These are phyloP conservation scores for Poecile atricapillus DNA, from an alignment of 2,113 vertebrate genomes.

Conservation along the genomic window DNA sequence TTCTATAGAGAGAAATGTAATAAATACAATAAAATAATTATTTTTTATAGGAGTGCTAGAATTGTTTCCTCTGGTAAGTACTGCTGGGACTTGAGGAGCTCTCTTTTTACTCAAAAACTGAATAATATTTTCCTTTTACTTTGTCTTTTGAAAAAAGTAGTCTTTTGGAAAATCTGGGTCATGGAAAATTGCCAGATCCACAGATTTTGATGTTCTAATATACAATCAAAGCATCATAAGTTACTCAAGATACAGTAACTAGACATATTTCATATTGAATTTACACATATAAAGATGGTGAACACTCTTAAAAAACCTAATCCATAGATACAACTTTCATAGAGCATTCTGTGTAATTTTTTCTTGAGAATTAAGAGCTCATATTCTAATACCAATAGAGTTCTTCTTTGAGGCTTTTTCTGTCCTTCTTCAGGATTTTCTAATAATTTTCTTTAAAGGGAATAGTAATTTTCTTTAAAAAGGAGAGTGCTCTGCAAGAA, in stretches of 20 bases:
- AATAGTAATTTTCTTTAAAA: background rate
- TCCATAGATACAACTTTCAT: background rate
- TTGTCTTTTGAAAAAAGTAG: background rate
- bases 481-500: background rate
- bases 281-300: background rate
- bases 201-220: background rate
- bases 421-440: background rate
- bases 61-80: slow-evolving; percentile 41
- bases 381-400: background rate
- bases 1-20: background rate
- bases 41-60: slow-evolving; percentile 37
- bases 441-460: background rate
- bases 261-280: background rate
- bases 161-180: background rate
- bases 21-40: background rate
- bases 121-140: background rate
- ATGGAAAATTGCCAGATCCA: background rate
- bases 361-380: background rate
- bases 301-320: background rate
- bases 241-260: background rate
- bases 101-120: background rate
- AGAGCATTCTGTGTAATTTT: background rate
- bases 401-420: background rate
- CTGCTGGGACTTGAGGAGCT: background rate
- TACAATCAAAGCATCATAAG: background rate